These are phyloP conservation scores for Gadopsis bispinosus DNA, from an alignment of 2,797 vertebrate species.

Conservation along the genomic window DNA sequence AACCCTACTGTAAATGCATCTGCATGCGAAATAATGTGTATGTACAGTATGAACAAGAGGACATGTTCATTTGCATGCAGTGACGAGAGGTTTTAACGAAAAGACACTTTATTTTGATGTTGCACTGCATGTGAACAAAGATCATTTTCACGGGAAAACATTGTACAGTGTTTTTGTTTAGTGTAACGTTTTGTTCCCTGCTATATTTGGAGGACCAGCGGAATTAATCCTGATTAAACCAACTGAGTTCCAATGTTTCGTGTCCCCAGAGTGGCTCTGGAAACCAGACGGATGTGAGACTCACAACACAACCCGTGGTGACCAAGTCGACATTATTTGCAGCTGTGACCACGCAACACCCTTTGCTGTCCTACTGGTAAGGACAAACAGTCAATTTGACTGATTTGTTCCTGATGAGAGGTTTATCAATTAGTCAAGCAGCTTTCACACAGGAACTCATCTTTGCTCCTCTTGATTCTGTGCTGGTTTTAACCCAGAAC, in stretches of 20 bases:
- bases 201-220: not conserved
- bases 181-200: too few species aligned
- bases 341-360: conserved; percentile 76
- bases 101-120: not conserved
- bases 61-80: not conserved
- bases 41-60: not conserved
- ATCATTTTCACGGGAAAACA: not conserved
- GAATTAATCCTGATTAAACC: not conserved
- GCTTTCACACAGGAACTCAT: not conserved
- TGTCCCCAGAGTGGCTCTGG: conserved; percentile 40
- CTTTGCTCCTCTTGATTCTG: not conserved
- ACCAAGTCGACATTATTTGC: conserved; percentile 50
- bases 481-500: not conserved
- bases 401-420: not conserved
- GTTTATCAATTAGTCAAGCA: not conserved
- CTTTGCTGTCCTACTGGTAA: conserved; percentile 82
- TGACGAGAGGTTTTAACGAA: not conserved
- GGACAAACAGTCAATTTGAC: not conserved
- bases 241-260: not conserved
- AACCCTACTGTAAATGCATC: too few species aligned
- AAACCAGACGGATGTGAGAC: conserved; percentile 67
- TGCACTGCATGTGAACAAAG: not conserved
- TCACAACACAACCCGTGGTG: accelerated
- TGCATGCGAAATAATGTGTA: too few species aligned
- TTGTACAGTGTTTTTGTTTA: not conserved